These are phyloP conservation scores for Melitaea cinxia DNA, from an alignment of 1,140 invertebrate genomes.

Conservation along the genomic window DNA sequence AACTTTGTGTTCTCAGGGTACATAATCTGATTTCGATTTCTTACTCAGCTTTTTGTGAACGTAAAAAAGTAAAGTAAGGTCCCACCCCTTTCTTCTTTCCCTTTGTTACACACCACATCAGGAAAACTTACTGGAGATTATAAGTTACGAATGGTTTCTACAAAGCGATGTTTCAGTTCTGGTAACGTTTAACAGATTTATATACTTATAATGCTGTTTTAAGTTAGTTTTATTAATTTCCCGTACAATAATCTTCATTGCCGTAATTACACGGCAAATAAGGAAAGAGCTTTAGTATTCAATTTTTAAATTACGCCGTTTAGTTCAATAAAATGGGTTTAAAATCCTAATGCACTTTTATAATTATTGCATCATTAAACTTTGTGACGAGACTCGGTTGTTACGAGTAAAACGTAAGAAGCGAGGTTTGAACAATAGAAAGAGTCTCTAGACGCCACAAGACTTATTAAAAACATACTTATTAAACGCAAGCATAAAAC, in stretches of 20 bases:
- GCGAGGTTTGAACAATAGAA: constrained; percentile 24
- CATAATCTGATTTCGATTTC: constrained; percentile 73
- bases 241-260: neutral
- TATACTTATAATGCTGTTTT: neutral
- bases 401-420: constrained; percentile 29
- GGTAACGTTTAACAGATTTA: neutral
- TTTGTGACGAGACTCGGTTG: constrained; percentile 19
- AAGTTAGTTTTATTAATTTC: neutral
- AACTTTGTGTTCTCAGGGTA: constrained; percentile 67
- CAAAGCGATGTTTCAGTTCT: neutral
- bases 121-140: constrained; percentile 6
- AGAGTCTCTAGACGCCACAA: constrained; percentile 30
- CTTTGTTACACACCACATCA: constrained; percentile 45
- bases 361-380: constrained; percentile 29
- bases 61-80: constrained; percentile 66
- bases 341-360: constrained; percentile 28
- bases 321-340: constrained; percentile 18
- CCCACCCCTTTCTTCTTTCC: constrained; percentile 35
- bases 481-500: constrained; percentile 24
- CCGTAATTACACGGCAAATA: constrained; percentile 7
- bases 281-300: constrained; percentile 14
- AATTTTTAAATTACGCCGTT: constrained; percentile 4
- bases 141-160: neutral
- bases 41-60: constrained; percentile 59
- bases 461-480: constrained; percentile 28